Evolutionary conservation across 2,888 invertebrate species (phyloP).

Genomic region (Stenoptilia bipunctidactyla): DNA sequence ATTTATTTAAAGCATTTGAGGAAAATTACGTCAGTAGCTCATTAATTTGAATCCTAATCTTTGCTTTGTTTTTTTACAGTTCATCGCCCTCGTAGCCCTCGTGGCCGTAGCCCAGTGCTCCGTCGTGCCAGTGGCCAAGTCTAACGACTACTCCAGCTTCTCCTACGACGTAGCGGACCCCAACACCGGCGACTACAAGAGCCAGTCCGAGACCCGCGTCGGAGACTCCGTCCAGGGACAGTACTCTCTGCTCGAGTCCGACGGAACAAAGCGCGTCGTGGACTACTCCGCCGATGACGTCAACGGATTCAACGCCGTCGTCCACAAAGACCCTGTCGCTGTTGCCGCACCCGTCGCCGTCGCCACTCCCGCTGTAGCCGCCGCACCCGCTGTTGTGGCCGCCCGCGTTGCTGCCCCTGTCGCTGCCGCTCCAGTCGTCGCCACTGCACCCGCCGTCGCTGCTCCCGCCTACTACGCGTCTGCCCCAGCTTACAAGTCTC

Average conservation of each 20-base stretch:
- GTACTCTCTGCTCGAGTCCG: slow-evolving; percentile 67
- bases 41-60: too few species aligned
- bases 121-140: slow-evolving; percentile 65
- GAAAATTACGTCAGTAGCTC: too few species aligned
- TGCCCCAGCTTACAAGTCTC: slow-evolving; percentile 18
- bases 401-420: slow-evolving; percentile 14
- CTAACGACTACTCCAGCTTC: slow-evolving; percentile 58
- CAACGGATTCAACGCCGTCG: slow-evolving; percentile 72
- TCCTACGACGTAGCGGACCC: slow-evolving; percentile 71
- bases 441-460: slow-evolving; percentile 16
- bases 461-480: slow-evolving; percentile 13
- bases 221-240: slow-evolving; percentile 67
- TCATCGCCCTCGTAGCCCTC: slow-evolving; percentile 49
- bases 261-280: slow-evolving; percentile 68
- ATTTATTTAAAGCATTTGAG: too few species aligned
- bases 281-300: slow-evolving; percentile 70
- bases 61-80: too few species aligned
- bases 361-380: slow-evolving; percentile 13
- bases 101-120: slow-evolving; percentile 48
- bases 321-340: slow-evolving; percentile 60
- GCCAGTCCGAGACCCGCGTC: slow-evolving; percentile 65
- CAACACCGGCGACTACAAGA: slow-evolving; percentile 70
- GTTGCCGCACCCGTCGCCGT: slow-evolving; percentile 36
- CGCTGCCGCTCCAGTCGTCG: slow-evolving; percentile 19
- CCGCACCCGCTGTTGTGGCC: slow-evolving; percentile 20